Evolutionary conservation across 2,113 vertebrate species (phyloP).

Genomic region (Hippocampus abdominalis): DNA sequence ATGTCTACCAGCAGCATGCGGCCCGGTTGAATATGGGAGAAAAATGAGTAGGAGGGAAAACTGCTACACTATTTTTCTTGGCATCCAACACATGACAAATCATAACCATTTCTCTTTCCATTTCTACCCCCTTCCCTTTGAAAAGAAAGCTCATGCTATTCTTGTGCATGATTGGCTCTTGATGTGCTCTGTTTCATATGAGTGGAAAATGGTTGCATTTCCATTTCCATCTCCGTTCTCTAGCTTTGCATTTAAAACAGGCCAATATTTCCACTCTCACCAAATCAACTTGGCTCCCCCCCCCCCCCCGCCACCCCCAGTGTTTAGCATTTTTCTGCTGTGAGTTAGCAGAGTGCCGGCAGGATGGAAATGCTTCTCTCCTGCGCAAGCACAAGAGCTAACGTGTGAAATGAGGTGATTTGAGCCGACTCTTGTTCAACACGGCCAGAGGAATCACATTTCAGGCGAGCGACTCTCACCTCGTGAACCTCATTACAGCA

Average conservation of each 20-base stretch:
- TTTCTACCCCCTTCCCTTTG: constrained; percentile 28
- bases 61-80: constrained; percentile 54
- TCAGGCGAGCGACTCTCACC: constrained; percentile 20
- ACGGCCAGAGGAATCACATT: constrained; percentile 44
- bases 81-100: constrained; percentile 50
- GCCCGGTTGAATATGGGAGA: constrained; percentile 35
- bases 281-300: constrained; percentile 50
- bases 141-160: constrained; percentile 45
- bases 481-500: constrained; percentile 37
- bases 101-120: constrained; percentile 47
- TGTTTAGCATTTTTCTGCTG: constrained; percentile 67
- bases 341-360: constrained; percentile 69
- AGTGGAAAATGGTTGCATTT: constrained; percentile 50
- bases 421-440: constrained; percentile 44
- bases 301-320: too few species aligned
- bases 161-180: constrained; percentile 40
- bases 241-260: constrained; percentile 57
- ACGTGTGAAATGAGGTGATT: constrained; percentile 59
- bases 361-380: constrained; percentile 53
- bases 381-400: constrained; percentile 49
- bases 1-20: constrained; percentile 39
- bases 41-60: constrained; percentile 21
- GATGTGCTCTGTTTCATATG: constrained; percentile 48
- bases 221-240: constrained; percentile 23
- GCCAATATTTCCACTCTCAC: constrained; percentile 54